Base-by-base conservation (phyloP, 2,888 invertebrate genomes). In the Tyria jacobaeae region DNA sequence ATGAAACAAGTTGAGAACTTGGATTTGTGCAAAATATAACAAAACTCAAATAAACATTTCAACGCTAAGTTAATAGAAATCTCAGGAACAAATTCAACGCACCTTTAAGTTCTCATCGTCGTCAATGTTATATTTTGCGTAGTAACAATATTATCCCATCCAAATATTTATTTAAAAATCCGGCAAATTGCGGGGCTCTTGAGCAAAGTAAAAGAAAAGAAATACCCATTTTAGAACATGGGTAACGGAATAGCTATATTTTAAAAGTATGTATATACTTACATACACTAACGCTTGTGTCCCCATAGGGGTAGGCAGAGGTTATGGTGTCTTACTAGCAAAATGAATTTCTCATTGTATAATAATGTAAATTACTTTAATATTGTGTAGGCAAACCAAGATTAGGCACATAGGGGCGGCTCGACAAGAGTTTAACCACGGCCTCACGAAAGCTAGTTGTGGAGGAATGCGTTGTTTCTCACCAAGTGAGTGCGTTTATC, bases 71-170 rank as follows among this genome's bases (percentile, higher is more conserved):
- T 66, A 62, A 31, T 64, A 73, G 68, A 62, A 71, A 76, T 65
- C 68, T 56, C 52, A 59, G 56, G 60, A 54, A 62, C 63, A 69
- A 65, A 71, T 66, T 65, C 59, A 55, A 53, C 52, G 65, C 75
- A 72, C 72, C 71, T 78, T 69, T 50, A 53, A 79, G 65, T 74
- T 74, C 60, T 39, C 65, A 62, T 64, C 66, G 76, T 69, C 61
- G 70, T 69, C 69, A 68, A 52, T 37, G 52, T 64, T 51, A 67
- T 14, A 62, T 48, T 57, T 57, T 25, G 12, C 49, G 37, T 37
- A 25, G 34, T 14, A 57, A 17, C 10, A 37, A 39, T 48, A 34
- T 37, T 47, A 44, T 56, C 21, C 21, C 15, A n/a, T 14, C 25
- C 9, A 70, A 71, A 74, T 62, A 51, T 57, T 73, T 59, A 66